Percentiles rank a stretch among this genome's conserved stretches.
These are phyloP conservation scores for Pelodytes ibericus DNA, from an alignment of 2,797 vertebrate species.

Conservation along the genomic window DNA sequence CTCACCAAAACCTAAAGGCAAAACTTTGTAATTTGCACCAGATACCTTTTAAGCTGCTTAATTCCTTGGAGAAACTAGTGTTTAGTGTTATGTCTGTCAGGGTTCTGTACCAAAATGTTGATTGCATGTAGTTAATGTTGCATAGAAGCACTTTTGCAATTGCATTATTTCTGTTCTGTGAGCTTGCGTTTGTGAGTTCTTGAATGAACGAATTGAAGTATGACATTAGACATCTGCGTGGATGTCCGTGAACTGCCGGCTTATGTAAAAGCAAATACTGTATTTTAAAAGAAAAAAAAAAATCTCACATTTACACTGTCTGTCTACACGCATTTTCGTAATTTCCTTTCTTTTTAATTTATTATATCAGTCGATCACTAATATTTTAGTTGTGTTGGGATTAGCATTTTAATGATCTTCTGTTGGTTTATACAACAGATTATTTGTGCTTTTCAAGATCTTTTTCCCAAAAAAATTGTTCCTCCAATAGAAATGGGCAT, in stretches of 20 bases:
- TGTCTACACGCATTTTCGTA: slow-evolving; percentile 70
- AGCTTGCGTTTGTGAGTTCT: slow-evolving; percentile 86
- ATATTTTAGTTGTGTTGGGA: slow-evolving; percentile 71
- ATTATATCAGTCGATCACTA: slow-evolving; percentile 77
- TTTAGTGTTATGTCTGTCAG: slow-evolving; percentile 77
- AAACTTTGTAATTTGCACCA: slow-evolving; percentile 78
- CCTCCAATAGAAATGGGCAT: slow-evolving; percentile 74
- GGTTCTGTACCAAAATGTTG: slow-evolving; percentile 78
- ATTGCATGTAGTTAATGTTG: slow-evolving; percentile 88
- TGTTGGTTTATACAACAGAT: slow-evolving; percentile 70
- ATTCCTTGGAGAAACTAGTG: slow-evolving; percentile 73
- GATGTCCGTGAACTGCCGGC: slow-evolving; percentile 71
- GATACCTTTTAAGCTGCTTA: slow-evolving; percentile 77
- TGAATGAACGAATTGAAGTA: slow-evolving; percentile 71
- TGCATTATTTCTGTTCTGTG: slow-evolving; percentile 87
- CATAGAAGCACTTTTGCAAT: slow-evolving; percentile 89
- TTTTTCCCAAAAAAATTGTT: slow-evolving; percentile 65
- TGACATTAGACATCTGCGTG: slow-evolving; percentile 70
- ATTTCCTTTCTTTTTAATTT: slow-evolving; percentile 71
- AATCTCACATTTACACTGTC: slow-evolving; percentile 68
- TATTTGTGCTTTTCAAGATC: slow-evolving; percentile 74
- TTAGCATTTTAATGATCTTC: slow-evolving; percentile 76
- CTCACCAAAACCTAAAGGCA: slow-evolving; percentile 73
- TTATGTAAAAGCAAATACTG: slow-evolving; percentile 71
- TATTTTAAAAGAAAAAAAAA: slow-evolving; percentile 56